Conservation (phyloP, 2,113 vertebrate genomes). For the Xiphophorus hellerii region DNA sequence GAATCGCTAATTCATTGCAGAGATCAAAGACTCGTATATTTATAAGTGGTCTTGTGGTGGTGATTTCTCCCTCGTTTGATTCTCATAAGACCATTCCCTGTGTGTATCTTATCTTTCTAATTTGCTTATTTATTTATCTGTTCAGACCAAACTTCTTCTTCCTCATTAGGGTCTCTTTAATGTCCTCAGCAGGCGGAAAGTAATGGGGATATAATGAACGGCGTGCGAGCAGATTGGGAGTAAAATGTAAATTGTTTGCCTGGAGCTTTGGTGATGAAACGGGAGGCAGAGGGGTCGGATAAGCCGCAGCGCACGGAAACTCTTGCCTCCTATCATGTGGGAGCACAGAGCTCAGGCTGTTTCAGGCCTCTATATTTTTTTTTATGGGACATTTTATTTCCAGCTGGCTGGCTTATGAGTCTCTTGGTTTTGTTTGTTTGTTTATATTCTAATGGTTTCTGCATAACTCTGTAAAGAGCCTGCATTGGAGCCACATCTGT, state of each 20-base stretch:
- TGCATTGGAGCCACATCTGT: constrained; percentile 54
- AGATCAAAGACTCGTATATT: constrained; percentile 76
- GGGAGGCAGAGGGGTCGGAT: constrained; percentile 46
- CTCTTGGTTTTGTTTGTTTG: constrained; percentile 65
- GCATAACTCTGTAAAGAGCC: constrained; percentile 34
- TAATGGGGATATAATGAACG: constrained; percentile 64
- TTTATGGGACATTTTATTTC: constrained; percentile 60
- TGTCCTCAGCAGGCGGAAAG: constrained; percentile 42
- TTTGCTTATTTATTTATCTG: constrained; percentile 66
- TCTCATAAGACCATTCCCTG: constrained; percentile 53
- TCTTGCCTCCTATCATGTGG: constrained; percentile 63
- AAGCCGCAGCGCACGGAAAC: constrained; percentile 56
- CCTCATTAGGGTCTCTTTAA: constrained; percentile 60
- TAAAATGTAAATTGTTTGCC: constrained; percentile 69
- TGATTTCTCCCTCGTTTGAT: constrained; percentile 69
- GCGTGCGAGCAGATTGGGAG: constrained; percentile 24
- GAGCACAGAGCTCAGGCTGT: constrained; percentile 42
- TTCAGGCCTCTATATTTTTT: constrained; percentile 25
- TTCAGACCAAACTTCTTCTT: constrained; percentile 51
- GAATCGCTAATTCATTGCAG: constrained; percentile 56
- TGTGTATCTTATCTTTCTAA: constrained; percentile 63
- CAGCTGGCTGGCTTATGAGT: constrained; percentile 74
- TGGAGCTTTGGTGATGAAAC: constrained; percentile 59
- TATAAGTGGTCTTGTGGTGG: constrained; percentile 57
- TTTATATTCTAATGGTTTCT: constrained; percentile 70